These are phyloP conservation scores for Mastomys coucha DNA, from an alignment of 2,113 vertebrate genomes.

Conservation along the genomic window DNA sequence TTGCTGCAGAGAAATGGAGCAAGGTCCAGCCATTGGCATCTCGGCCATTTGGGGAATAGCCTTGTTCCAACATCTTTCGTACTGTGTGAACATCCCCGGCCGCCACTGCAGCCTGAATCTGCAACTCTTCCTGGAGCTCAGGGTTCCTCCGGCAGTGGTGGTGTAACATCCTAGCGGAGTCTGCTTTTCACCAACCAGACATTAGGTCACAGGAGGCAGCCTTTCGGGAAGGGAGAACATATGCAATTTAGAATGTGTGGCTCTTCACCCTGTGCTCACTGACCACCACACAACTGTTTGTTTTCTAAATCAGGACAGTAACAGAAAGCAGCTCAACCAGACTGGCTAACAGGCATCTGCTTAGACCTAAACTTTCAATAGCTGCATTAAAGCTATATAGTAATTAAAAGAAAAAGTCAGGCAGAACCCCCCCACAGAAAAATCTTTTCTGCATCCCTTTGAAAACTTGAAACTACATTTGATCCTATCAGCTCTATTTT, in stretches of 20 bases:
- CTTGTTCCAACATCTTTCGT: constrained; percentile 97
- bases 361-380: background rate
- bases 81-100: constrained; percentile 98
- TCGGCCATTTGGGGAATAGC: constrained; percentile 97
- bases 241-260: constrained; percentile 47
- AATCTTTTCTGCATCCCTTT: background rate
- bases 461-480: background rate
- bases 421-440: background rate
- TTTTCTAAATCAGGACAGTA: background rate
- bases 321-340: background rate
- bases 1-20: constrained; percentile 98
- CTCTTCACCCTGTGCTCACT: background rate
- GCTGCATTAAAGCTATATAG: background rate
- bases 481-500: background rate
- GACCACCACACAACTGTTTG: background rate
- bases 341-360: background rate
- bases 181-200: constrained; percentile 86
- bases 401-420: background rate
- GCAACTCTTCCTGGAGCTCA: constrained; percentile 98
- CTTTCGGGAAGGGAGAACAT: constrained; percentile 71
- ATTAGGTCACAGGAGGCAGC: constrained; percentile 87
- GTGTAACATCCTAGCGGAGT: constrained; percentile 98
- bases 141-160: constrained; percentile 98
- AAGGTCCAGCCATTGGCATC: constrained; percentile 99
- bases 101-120: constrained; percentile 98